A percentile compares a stretch with the other conserved stretches of the same genome.
Conservation (phyloP, 2,797 vertebrate genomes). For the Balearica regulorum region DNA sequence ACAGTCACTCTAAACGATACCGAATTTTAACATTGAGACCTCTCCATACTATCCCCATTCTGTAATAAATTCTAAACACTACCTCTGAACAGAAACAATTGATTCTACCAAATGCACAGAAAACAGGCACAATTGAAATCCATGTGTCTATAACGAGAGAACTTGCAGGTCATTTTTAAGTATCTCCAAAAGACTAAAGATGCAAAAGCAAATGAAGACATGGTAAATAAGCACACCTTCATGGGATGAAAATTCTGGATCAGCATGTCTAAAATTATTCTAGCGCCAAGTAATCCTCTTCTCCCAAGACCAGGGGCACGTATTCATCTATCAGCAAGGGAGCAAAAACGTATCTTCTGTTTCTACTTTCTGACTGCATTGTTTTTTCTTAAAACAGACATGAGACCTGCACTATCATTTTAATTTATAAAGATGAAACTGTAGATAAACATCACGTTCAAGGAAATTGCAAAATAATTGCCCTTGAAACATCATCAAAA, state of each 20-base stretch:
- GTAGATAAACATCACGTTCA: not conserved
- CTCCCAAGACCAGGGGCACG: not conserved
- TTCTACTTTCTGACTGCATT: not conserved
- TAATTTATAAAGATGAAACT: not conserved
- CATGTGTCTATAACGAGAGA: not conserved
- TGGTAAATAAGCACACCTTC: not conserved
- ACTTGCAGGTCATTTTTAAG: not conserved
- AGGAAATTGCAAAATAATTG: not conserved
- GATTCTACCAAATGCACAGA: not conserved
- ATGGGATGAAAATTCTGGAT: not conserved
- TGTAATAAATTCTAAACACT: not conserved
- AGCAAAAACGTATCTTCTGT: not conserved
- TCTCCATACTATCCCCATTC: not conserved
- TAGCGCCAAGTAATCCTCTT: not conserved
- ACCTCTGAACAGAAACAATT: not conserved
- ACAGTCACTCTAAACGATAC: rapidly evolving
- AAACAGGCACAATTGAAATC: not conserved
- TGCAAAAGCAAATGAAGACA: not conserved
- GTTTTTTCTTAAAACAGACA: not conserved
- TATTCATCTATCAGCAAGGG: not conserved
- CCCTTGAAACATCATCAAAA: not conserved
- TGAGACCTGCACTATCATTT: not conserved
- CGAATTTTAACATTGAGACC: not conserved
- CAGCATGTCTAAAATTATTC: not conserved
- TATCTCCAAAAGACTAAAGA: not conserved